Conservation (phyloP, 1,140 invertebrate genomes). For the Temnothorax nylanderi region DNA sequence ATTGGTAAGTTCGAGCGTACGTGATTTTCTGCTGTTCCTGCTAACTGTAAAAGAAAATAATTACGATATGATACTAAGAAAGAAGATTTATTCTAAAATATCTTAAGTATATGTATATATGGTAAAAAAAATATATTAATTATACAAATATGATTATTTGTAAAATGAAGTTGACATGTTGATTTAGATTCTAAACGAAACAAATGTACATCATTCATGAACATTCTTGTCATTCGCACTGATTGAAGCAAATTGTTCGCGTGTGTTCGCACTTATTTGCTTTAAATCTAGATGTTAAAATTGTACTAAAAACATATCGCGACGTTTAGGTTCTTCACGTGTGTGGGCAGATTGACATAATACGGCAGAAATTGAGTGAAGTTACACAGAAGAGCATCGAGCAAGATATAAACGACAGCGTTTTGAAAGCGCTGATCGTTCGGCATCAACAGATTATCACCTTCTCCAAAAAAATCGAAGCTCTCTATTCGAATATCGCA, state of each 20-base stretch:
- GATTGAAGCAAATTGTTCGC: not conserved
- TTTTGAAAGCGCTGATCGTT: conserved; percentile 23
- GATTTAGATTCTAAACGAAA: not conserved
- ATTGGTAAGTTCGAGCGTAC: conserved; percentile 29
- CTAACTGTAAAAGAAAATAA: not conserved
- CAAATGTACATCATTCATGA: not conserved
- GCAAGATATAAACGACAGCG: not conserved
- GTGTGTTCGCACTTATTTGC: not conserved
- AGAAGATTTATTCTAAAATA: not conserved
- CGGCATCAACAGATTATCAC: conserved; percentile 22
- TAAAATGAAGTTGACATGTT: not conserved
- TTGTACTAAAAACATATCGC: not conserved
- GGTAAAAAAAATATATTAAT: not conserved
- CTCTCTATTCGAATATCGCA: conserved; percentile 36
- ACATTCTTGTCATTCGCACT: not conserved
- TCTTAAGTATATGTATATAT: not conserved
- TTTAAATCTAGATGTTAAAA: not conserved
- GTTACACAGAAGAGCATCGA: not conserved
- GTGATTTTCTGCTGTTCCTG: not conserved
- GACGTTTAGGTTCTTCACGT: conserved; percentile 31
- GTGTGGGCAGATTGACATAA: conserved; percentile 43
- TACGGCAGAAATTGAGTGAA: conserved; percentile 7
- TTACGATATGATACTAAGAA: not conserved
- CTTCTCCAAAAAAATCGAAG: conserved; percentile 41
- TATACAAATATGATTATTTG: not conserved